These are phyloP conservation scores for Axinella damicornis DNA, from an alignment of 37 sponge, comb jelly and placozoan genomes.

Conservation along the genomic window DNA sequence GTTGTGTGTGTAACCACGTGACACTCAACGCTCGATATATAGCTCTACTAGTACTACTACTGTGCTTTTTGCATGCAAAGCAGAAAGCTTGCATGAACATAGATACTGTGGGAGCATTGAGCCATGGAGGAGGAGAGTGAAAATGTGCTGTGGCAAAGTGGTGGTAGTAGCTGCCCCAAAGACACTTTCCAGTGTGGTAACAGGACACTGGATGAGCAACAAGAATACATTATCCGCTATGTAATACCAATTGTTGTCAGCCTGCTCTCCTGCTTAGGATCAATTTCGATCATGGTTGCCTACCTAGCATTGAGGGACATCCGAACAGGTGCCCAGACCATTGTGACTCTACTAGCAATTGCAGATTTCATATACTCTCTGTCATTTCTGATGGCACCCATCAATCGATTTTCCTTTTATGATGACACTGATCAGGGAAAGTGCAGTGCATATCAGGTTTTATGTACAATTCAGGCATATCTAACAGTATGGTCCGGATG, in stretches of 20 bases:
- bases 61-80: no score
- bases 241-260: slow-evolving; percentile 14
- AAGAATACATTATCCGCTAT: no score
- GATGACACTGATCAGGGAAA: not conserved
- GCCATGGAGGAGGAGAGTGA: no score
- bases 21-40: no score
- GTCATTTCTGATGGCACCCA: slow-evolving; percentile 34
- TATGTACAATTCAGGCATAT: slow-evolving; percentile 51
- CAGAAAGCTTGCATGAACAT: no score
- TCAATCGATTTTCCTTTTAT: not conserved
- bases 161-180: no score
- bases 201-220: no score
- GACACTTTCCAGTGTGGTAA: no score
- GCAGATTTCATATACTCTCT: slow-evolving; percentile 43
- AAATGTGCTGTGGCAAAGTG: no score
- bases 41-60: no score
- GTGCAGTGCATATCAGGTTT: not conserved
- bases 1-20: no score
- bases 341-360: slow-evolving; percentile 48
- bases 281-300: slow-evolving; percentile 41
- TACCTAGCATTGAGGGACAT: slow-evolving; percentile 39
- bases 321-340: slow-evolving; percentile 25
- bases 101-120: no score
- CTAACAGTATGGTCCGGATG: slow-evolving; percentile 50
- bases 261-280: slow-evolving; percentile 40